Percentiles rank a stretch among this genome's conserved stretches.
Evolutionary conservation across 2,797 vertebrate genomes (phyloP).

Genomic region (Liparis tanakae): DNA sequence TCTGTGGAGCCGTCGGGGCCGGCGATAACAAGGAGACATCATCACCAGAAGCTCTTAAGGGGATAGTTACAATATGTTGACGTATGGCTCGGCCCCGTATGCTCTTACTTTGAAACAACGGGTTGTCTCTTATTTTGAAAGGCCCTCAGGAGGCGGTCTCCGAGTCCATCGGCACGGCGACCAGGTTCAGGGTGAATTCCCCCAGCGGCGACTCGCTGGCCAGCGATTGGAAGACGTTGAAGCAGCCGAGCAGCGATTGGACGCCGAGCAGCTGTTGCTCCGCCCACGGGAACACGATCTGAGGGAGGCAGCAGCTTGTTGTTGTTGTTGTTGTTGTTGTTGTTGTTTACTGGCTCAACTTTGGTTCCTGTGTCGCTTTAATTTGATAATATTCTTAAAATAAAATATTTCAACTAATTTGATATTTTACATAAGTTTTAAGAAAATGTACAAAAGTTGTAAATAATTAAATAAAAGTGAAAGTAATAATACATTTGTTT

Average conservation of each 20-base stretch:
- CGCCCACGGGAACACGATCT: constrained; percentile 82
- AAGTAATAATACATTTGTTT: too few species aligned
- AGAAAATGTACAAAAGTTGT: not conserved
- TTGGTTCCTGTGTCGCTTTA: too few species aligned
- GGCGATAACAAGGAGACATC: not conserved
- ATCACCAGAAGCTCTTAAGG: not conserved
- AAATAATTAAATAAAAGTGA: too few species aligned
- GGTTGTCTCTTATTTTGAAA: not conserved
- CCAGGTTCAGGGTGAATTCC: constrained; percentile 82
- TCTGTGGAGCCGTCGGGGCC: not conserved
- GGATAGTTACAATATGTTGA: not conserved
- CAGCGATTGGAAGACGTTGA: constrained; percentile 73
- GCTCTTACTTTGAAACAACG: not conserved
- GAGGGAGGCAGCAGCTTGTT: not conserved
- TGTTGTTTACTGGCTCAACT: not conserved
- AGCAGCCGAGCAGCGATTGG: constrained; percentile 55
- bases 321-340: not conserved
- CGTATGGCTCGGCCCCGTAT: not conserved
- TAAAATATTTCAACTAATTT: too few species aligned
- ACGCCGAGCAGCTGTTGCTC: constrained; percentile 69
- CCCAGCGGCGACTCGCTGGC: constrained; percentile 79
- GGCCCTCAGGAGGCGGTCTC: not conserved
- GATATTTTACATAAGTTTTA: not conserved
- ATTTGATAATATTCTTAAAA: too few species aligned
- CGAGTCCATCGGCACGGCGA: constrained; percentile 46